Conservation (phyloP, 2,113 vertebrate genomes). For the Sialia sialis region DNA sequence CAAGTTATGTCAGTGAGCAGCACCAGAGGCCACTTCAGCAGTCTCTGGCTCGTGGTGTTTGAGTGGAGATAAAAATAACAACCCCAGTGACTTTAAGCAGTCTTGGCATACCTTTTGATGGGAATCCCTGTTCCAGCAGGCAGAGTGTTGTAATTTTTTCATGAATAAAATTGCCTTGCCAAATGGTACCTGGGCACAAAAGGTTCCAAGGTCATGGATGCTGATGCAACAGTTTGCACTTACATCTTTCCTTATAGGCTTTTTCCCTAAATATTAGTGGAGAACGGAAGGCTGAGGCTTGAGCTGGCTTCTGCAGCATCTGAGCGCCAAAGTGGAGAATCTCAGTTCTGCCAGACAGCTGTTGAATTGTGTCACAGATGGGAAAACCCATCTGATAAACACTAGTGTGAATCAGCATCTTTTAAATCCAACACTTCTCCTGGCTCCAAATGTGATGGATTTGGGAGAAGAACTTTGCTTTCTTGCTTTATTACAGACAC, state of each 20-base stretch:
- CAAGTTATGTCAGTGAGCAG: not conserved
- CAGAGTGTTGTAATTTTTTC: not conserved
- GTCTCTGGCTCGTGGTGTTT: not conserved
- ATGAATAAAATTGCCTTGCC: not conserved
- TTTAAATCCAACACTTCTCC: not conserved
- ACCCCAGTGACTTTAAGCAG: not conserved
- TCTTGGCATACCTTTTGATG: not conserved
- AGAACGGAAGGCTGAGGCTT: slow-evolving; percentile 12
- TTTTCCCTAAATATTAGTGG: not conserved
- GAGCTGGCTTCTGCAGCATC: not conserved
- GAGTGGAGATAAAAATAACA: not conserved
- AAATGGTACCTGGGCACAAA: not conserved
- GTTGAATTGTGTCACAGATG: not conserved
- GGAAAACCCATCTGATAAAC: not conserved
- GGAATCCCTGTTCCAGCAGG: not conserved
- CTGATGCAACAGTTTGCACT: not conserved
- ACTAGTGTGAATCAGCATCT: not conserved
- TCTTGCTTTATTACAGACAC: not conserved
- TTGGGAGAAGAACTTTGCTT: not conserved
- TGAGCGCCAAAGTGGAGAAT: not conserved
- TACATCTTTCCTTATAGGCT: not conserved
- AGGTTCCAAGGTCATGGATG: not conserved
- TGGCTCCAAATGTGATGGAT: not conserved
- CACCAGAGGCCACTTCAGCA: not conserved
- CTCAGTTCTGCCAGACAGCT: slow-evolving; percentile 19